A percentile compares a stretch with the other conserved stretches of the same genome.
Evolutionary conservation across 2,113 vertebrate species (phyloP).

Genomic region (Rissa tridactyla): DNA sequence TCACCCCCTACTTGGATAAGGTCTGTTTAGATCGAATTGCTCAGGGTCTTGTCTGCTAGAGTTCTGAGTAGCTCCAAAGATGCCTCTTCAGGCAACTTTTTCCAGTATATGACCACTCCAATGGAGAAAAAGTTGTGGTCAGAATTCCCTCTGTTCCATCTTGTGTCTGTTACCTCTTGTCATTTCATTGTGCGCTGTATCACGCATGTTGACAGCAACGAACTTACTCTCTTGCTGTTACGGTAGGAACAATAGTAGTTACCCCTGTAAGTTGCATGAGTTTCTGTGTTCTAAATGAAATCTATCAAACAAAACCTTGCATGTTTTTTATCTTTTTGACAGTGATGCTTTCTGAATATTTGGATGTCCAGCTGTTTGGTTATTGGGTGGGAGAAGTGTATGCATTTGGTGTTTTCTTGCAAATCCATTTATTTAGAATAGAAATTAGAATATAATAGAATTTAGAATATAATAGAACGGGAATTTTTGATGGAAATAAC

Average conservation of each 20-base stretch:
- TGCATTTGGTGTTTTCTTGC: not conserved
- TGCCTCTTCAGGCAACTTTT: not conserved
- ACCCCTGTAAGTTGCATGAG: not conserved
- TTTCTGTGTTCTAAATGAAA: not conserved
- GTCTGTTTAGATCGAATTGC: not conserved
- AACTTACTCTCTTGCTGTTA: not conserved
- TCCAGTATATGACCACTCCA: not conserved
- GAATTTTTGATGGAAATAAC: not conserved
- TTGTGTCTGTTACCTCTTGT: not conserved
- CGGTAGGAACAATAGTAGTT: not conserved
- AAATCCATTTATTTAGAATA: not conserved
- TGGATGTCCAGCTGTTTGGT: not conserved
- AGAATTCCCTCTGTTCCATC: not conserved
- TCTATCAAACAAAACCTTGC: not conserved
- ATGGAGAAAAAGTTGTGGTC: not conserved
- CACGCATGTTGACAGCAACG: not conserved
- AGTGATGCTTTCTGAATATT: not conserved
- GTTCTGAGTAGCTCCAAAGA: not conserved
- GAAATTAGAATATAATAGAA: not conserved
- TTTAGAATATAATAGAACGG: not conserved
- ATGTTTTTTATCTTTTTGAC: not conserved
- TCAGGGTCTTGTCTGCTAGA: not conserved
- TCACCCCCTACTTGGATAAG: not conserved
- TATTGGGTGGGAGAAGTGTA: not conserved
- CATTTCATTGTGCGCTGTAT: fast-evolving